These are phyloP conservation scores for Idaea aversata DNA, from an alignment of 2,888 invertebrate genomes.

Conservation along the genomic window DNA sequence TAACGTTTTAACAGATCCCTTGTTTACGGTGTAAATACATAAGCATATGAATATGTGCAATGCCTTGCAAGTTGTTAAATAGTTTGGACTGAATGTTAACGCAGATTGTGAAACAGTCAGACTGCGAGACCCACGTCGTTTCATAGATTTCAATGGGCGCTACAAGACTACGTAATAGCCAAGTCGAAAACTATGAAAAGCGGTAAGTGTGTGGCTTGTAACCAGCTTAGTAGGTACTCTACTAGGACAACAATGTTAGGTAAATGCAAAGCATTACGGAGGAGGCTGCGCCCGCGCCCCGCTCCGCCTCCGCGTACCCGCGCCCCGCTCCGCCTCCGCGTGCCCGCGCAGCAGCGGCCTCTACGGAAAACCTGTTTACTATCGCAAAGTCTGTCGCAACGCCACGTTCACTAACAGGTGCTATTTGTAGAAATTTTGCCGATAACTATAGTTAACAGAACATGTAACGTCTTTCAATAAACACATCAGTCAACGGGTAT, in stretches of 20 bases:
- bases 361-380: conserved; percentile 59
- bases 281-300: conserved; percentile 30
- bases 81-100: conserved; percentile 7
- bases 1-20: not conserved
- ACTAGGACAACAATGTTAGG: conserved; percentile 66
- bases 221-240: conserved; percentile 31
- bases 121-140: conserved; percentile 11
- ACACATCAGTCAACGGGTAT: conserved; percentile 15
- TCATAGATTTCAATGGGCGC: conserved; percentile 16
- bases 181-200: conserved; percentile 33
- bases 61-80: conserved; percentile 12
- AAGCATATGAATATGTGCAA: conserved; percentile 5
- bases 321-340: conserved; percentile 22
- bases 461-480: conserved; percentile 32
- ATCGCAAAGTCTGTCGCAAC: conserved; percentile 65
- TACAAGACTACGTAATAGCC: conserved; percentile 12
- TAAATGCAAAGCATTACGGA: conserved; percentile 43
- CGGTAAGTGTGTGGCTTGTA: conserved; percentile 34
- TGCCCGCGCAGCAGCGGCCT: conserved; percentile 27
- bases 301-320: conserved; percentile 25
- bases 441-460: conserved; percentile 38
- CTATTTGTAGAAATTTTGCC: conserved; percentile 63
- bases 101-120: conserved; percentile 16
- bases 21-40: conserved; percentile 7
- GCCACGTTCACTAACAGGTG: conserved; percentile 54